Base-by-base conservation (phyloP, 2,797 vertebrate genomes). In the Acipenser oxyrinchus region DNA sequence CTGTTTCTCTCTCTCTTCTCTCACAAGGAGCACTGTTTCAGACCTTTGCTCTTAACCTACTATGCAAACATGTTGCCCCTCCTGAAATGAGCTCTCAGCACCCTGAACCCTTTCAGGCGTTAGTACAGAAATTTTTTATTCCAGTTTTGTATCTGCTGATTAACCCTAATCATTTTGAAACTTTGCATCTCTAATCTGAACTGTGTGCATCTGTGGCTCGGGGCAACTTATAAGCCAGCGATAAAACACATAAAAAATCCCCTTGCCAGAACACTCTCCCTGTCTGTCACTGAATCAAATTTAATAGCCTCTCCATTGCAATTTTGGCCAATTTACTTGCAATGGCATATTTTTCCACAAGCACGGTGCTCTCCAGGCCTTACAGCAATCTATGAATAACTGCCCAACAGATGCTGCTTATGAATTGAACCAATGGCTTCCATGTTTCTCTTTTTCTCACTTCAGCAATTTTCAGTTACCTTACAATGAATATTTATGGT, bases 401-500 rank as follows among this genome's bases (percentile, higher is more conserved):
- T 90, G 88, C 84, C 87, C 84, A 87, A 86, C 86, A 88, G 87
- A 90, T 87, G 87, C 88, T 91, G 90, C 89, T 90, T 90, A 90
- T 89, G 85, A 88, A 89, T 89, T 88, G 87, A 83, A 90, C 86
- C 89, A 90, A 89, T 89, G 90, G 88, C 84, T 87, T 87, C 88
- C 86, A 84, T 87, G 87, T 87, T 89, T 87, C 87, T 85, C 87
- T 88, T 88, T 89, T 87, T 84, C 84, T 87, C 88, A 88, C 86
- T 88, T 89, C 88, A 88, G 87, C 89, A 90, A 89, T 90, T 88
- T 87, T 87, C 86, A 75, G 87, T 86, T 88, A 87, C 78, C 84
- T 93, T 93, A 90, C 83, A 80, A 95, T 95, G 92, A 91, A 88
- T 90, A 90, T 84, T 81, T 86, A 89, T 89, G 90, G 90, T 87